These are phyloP conservation scores for Lamellibrachia luymesi DNA, from an alignment of 1,140 invertebrate species.

Conservation along the genomic window DNA sequence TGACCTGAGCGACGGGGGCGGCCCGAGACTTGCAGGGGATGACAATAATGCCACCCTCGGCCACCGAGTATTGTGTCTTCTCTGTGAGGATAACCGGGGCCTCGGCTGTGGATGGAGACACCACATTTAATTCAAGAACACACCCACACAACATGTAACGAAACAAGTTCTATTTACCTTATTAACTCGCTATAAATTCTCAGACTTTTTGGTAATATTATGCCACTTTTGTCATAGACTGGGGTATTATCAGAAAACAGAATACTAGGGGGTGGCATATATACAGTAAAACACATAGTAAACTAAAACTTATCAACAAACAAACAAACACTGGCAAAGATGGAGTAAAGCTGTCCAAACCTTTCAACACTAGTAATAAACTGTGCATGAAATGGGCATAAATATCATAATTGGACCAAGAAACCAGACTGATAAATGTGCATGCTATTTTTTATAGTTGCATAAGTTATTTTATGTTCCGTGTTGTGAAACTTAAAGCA, in stretches of 20 bases:
- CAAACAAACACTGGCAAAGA: not conserved
- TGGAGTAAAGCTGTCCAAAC: not conserved
- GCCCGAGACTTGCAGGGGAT: slow-evolving; percentile 11
- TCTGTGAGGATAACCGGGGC: not conserved
- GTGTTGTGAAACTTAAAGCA: too few species aligned
- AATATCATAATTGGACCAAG: not conserved
- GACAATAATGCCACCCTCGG: not conserved
- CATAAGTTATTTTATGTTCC: too few species aligned
- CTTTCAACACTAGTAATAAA: not conserved
- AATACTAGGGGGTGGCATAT: not conserved
- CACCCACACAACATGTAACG: too few species aligned
- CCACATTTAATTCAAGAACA: not conserved
- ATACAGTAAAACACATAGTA: not conserved
- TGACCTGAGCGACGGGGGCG: not conserved
- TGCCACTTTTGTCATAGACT: not conserved
- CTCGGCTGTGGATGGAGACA: not conserved
- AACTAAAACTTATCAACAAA: not conserved
- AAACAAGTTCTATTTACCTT: too few species aligned
- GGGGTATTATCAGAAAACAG: not conserved
- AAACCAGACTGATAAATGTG: not conserved
- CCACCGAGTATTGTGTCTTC: not conserved
- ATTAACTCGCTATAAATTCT: not conserved
- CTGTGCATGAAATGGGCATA: not conserved
- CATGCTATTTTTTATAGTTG: too few species aligned
- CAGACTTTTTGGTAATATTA: not conserved